Base-by-base conservation (phyloP, 2,888 invertebrate genomes). In the Lagria hirta region DNA sequence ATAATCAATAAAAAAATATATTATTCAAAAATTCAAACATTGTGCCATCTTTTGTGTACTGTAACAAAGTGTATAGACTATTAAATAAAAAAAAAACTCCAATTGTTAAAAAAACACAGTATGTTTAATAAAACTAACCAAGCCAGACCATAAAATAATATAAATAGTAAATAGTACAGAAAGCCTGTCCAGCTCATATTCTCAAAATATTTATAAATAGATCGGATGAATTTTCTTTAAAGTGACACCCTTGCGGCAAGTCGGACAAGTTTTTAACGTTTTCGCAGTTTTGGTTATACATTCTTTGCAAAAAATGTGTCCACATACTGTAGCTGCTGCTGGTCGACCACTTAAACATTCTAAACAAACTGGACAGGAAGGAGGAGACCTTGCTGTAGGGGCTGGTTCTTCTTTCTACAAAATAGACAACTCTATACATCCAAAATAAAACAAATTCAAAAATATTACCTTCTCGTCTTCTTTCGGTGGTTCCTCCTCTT, bases 191-290 rank as follows among this genome's bases (percentile, higher is more conserved):
- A n/a, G n/a, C n/a, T n/a, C n/a, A n/a, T n/a, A n/a, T n/a, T n/a
- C n/a, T n/a, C n/a, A n/a, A n/a, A n/a, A n/a, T n/a, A 26, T 34
- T 34, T 52, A 50, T 14, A 55, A 30, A 40, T 51, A 55, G 29
- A 55, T 43, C 4, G 55, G 52, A 28, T 55, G 55, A 18, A 51
- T 49, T 18, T 51, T 52, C 15, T 41, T 44, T 11, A 37, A 34
- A 6, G 38, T 50, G n/a, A 55, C 26, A 0, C 33, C 16, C 14
- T 53, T 55, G 8, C 55, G 27, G 23, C 55, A 55, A 5, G 51
- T 43, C 1, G 55, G 55, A 20, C 55, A 55, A 22, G 48, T 53
- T 18, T 51, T 53, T 11, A 41, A 22, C 1, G 36, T 27, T 37
- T 43, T 40, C 11, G 35, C 44, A 5, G 48, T 43, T 8, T 45